Base-by-base conservation (phyloP, 2,797 vertebrate species). In the Alfaro cultratus region DNA sequence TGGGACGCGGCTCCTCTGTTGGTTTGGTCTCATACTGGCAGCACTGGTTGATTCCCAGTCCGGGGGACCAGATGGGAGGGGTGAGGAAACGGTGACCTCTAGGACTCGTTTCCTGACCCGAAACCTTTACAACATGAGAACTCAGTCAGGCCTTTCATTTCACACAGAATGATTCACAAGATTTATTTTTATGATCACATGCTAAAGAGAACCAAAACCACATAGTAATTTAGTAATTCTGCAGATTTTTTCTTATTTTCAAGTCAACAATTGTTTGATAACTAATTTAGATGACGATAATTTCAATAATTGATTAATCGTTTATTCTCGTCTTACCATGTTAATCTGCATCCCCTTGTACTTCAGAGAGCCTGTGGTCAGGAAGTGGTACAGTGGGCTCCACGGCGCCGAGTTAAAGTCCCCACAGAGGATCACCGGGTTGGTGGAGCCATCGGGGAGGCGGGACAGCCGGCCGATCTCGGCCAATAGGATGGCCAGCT, bases 351-450 rank as follows among this genome's bases (percentile, higher is more conserved):
- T 92, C 45, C 97, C 97, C 83, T 89, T 86, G 77, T 97, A 99
- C 75, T 97, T 93, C 92, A 99, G 94, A 76, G 90, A 90, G 68
- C 97, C 97, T 41, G 96, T 95, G 82, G 94, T 97, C 93, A 99
- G 96, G 79, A 99, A 98, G 80, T 80, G 94, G 95, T 98, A 98
- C 36, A 99, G 80, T 0, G 98, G 98, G 84, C 98, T 99, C 75
- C 94, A 93, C 53, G 98, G 98, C 36, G 97, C 96, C 5, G 98
- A 97, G 95, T 99, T 99, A 83, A 99, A 97, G 86, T 99, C 98
- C 3, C 98, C 98, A 62, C 98, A 99, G 77, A 99, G 93, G 83
- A 99, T 71, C 11, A 99, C 91, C 0, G 98, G 98, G 82, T 91
- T 96, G 87, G 93, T 84, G 21, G 90, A 92, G 0, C 96, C 96